Conservation (phyloP, 2,113 vertebrate genomes). For the Onychorhynchus coronatus region DNA sequence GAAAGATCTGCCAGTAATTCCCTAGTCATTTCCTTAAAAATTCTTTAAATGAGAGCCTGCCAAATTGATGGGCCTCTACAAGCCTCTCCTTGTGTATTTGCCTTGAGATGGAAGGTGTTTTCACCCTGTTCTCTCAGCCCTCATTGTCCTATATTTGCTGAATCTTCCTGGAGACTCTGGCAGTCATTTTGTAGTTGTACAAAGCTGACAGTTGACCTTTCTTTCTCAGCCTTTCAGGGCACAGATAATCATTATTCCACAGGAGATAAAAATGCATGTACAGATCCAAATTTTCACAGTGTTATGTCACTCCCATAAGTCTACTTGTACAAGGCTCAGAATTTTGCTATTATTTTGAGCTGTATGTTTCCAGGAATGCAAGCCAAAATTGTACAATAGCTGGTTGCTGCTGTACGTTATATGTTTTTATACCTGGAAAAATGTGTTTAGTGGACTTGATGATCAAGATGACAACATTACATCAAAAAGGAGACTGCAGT, state of each 20-base stretch:
- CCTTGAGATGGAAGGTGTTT: neutral
- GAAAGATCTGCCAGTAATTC: neutral
- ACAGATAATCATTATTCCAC: neutral
- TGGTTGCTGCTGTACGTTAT: neutral
- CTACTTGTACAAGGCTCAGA: neutral
- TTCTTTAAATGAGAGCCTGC: neutral
- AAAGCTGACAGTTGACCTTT: neutral
- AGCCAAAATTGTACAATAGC: neutral
- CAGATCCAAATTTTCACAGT: neutral
- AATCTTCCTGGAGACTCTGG: neutral
- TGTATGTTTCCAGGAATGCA: neutral
- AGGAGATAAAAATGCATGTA: neutral
- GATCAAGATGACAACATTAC: neutral
- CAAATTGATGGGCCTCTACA: neutral
- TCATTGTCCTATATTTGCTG: neutral
- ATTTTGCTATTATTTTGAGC: neutral
- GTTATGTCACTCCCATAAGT: neutral
- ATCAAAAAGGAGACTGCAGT: neutral
- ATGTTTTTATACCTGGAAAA: neutral
- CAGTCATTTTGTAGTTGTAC: neutral
- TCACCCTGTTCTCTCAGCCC: neutral
- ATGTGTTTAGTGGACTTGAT: neutral
- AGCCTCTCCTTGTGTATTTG: neutral
- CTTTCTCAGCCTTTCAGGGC: neutral
- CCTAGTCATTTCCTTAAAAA: neutral